Evolutionary conservation across 2,888 invertebrate species (phyloP), one percentile per base, ranked within the genome.

Genomic region (Luperina nickerlii): DNA sequence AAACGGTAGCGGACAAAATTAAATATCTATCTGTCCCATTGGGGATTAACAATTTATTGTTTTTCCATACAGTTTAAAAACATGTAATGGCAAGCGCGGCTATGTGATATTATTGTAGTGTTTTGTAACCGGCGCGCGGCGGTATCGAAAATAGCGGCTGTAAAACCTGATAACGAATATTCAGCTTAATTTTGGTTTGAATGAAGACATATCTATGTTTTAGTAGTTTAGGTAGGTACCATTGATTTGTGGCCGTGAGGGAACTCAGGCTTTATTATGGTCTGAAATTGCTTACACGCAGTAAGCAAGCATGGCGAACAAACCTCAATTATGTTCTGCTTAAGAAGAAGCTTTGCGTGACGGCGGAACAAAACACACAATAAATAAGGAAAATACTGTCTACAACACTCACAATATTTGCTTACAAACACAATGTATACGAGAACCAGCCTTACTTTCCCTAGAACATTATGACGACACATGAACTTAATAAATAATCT

Each of bases 401-500:
- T 18, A 80, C 18, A 54, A 32, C 0, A 54, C 27, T 15, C 5
- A 54, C n/a, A 24, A 54, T 51, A 45, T 45, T 45, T 54, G 24
- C 13, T 38, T 6, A 27, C 54, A 82, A 54, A 57, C 63, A 66
- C 32, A 45, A 67, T 20, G 42, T 84, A 84, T 84, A 79, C 38
- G 60, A n/a, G 45, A 63, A 45, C n/a, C 63, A 73, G 32, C 60
- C 42, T 62, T 24, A 57, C 74, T 65, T 77, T 77, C 79, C 68
- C 72, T 75, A 74, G n/a, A 48, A 62, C 66, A 82, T 78, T 71
- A 83, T 72, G 67, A 76, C 45, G 51, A 48, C 74, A 48, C 78
- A 85, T 77, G 74, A 87, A 87, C 65, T 75, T 82, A 82, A 85
- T 89, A 82, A 85, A 87, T 80, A 89, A 78, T 78, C 70, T 68